These are phyloP conservation scores for Philaethria dido DNA, from an alignment of 2,888 invertebrate species.

Conservation along the genomic window DNA sequence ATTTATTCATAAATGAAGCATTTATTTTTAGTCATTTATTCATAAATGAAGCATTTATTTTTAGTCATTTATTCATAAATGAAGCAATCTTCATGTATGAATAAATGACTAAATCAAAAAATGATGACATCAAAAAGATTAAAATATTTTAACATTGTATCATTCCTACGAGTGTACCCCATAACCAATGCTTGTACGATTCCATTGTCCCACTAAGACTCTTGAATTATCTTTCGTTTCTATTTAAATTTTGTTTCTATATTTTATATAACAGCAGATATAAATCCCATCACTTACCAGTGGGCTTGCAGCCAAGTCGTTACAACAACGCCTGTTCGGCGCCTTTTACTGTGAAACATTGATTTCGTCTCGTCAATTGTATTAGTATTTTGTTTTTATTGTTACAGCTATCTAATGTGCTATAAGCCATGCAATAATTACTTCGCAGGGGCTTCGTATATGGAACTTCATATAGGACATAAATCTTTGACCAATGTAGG, in stretches of 20 bases:
- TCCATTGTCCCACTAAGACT: neutral
- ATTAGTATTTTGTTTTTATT: neutral
- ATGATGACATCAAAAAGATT: no score
- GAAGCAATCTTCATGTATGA: no score
- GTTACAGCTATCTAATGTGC: neutral
- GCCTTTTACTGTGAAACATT: slow-evolving; percentile 48
- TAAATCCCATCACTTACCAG: slow-evolving; percentile 41
- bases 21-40: no score
- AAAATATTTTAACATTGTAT: no score
- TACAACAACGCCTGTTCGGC: slow-evolving; percentile 55
- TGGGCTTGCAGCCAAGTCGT: slow-evolving; percentile 50
- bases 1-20: no score
- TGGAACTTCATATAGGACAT: no score
- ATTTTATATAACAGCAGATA: slow-evolving; percentile 20
- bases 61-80: no score
- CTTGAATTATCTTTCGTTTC: neutral
- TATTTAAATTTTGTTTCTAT: slow-evolving; percentile 8
- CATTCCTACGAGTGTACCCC: no score
- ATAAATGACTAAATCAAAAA: no score
- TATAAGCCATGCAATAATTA: neutral
- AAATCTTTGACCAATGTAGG: no score
- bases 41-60: no score
- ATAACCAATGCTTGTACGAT: neutral
- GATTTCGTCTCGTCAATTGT: slow-evolving; percentile 51
- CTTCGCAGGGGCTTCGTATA: no score